Evolutionary conservation across 2,113 vertebrate genomes (phyloP), one percentile per base, ranked within the genome.

Genomic region (Lycaon pictus): DNA sequence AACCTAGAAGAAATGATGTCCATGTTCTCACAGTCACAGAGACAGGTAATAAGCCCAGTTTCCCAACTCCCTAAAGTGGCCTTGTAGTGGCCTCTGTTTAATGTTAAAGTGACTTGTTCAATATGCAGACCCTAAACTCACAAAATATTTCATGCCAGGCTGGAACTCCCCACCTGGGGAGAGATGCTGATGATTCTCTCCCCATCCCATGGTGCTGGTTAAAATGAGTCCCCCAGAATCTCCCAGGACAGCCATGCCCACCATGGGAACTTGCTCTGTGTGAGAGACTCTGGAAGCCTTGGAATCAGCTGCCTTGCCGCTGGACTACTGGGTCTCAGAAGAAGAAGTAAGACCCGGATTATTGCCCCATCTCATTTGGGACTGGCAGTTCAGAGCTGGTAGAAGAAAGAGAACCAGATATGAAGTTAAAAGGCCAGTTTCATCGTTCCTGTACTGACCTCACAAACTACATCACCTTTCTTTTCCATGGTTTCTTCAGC

Each of bases 111-210:
- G 23, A 69, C 9, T 67, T 23, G 4, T 56, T 82, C 76, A 48
- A 19, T 12, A 3, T 1, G 4, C 43, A 69, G 53, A 37, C 11
- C 77, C 60, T 51, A n/a, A 77, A 32, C 67, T 85, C 32, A 37
- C 2, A 32, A 58, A n/a, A 17, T 4, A 27, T 56, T 69, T 22
- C 16, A 0, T 3, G 0, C 62, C 17, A 29, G 3, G 11, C 11
- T 9, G 13, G 25, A 82, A 32, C 32, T 48, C 48, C 62, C 88
- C 80, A 9, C 25, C 5, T 1, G 32, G 48, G 32, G 77, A 84
- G 35, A 76, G 85, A 60, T 5, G 11, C 62, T 43, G 13, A n/a
- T 6, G 7, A 16, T 63, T 55, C 13, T 51, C 60, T 63, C 60
- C 12, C 67, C 35, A 29, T 2, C 25, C 67, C 27, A n/a, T 25